Evolutionary conservation across 2,797 vertebrate species (phyloP), one percentile per base, ranked within the genome.

Genomic region (Falco biarmicus): DNA sequence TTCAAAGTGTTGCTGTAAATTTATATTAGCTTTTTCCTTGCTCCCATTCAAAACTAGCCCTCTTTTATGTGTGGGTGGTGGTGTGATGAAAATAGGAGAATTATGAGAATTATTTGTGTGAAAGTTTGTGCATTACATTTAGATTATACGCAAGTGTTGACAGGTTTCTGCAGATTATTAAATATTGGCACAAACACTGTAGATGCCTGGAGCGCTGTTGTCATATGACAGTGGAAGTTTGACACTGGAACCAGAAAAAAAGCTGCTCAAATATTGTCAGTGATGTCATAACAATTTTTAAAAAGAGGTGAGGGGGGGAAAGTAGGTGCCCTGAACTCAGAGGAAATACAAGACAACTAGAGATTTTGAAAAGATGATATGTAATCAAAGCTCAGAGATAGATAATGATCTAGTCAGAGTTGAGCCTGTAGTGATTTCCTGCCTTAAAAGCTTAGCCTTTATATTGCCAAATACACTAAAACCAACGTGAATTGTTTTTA

Each of bases 71-170:
- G 28, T 57, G 8, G 9, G 4, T 53, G 17, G 8, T n/a, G 20
- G 2, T 47, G 9, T 14, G 15, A 7, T 31, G 15, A 13, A 88
- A 78, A 39, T 22, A 50, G 5, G 10, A 84, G 28, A 64, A 61
- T 50, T 73, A 24, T 10, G 13, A 60, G 21, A 59, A 78, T 24
- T 7, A 14, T 77, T 86, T 64, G 11, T 39, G n/a, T 80, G 31
- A 43, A 93, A 65, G 25, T 15, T 50, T 82, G 21, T 73, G 32
- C 11, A 10, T 78, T 69, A 32, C 11, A 43, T 45, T 89, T 82
- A 10, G 5, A 28, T 37, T 91, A 21, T 32, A 39, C 53, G 5
- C 31, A 81, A 84, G 6, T 11, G 7, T 25, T 0, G 0, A 9
- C 11, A 87, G 19, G 7, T 43, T 97, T 88, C 51, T 54, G 15